Evolutionary conservation across 2,113 vertebrate species (phyloP), one percentile per base, ranked within the genome.

Genomic region (Malurus cyaneus): DNA sequence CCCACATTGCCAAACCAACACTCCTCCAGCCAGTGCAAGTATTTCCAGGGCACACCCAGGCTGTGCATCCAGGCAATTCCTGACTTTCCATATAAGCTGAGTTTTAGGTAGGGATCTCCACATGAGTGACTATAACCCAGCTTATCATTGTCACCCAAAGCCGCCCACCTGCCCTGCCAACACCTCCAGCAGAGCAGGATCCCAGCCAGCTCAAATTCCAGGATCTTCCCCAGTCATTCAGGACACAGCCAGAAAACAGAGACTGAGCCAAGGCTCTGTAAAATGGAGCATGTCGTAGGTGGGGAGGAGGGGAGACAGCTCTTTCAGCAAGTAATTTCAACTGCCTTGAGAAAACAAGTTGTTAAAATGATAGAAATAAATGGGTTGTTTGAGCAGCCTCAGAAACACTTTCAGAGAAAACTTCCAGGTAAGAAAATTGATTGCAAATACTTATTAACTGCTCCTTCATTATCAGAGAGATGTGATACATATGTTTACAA

Each of bases 301-400:
- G 88, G 44, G 49, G 60, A 92, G 82, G 72, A 94, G 42, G 59
- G 39, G 72, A 95, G 29, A 44, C 39, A 78, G 64, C 71, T 86
- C 86, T 92, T 80, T 53, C 29, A 85, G 79, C 36, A 76, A 95
- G 64, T 86, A 26, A 90, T 92, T 94, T 88, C 67, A 92, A 80
- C 32, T 88, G 91, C 86, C 60, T 94, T 70, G 50, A 86, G 86
- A 94, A 95, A 96, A 94, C 47, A 94, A 34, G 80, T 50, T 88
- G 76, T 90, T 96, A 83, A 96, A 96, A 80, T 86, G 76, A 96
- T 74, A 76, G 83, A 93, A 95, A 86, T 92, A 93, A 93, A 93
- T 92, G 46, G 49, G 62, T 72, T 95, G 49, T 56, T 95, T 76
- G 34, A 94, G 80, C 79, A 88, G 92, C 56, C 60, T 66, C 60